phyloP scores from a whole-genome alignment of 2,797 vertebrate genomes.

The Tokudaia muenninki region DNA sequence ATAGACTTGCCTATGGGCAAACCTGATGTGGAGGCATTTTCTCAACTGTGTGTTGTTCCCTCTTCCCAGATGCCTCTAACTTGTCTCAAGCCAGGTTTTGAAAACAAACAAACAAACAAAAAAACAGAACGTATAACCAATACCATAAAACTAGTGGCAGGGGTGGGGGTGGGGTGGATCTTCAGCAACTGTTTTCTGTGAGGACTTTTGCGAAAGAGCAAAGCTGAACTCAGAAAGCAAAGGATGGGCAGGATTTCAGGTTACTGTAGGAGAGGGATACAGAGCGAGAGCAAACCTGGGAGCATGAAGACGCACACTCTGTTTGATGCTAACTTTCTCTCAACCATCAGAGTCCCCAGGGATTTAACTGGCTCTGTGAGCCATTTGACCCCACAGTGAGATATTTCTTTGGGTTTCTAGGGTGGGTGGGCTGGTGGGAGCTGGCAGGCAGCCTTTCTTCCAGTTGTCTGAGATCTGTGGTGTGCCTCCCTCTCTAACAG shows the following conservation, averaged over 20 bases:
- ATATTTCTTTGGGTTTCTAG: neutral
- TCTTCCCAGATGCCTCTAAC: neutral
- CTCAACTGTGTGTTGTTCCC: neutral
- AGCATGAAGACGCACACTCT: too few species aligned
- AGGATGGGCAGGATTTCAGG: neutral
- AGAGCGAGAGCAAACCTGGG: neutral
- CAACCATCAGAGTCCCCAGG: neutral
- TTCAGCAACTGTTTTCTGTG: neutral
- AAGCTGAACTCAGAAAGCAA: slow-evolving; percentile 9
- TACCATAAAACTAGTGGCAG: neutral
- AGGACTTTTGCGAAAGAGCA: neutral
- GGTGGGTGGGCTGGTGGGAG: too few species aligned
- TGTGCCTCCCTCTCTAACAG: neutral
- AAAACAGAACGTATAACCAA: neutral
- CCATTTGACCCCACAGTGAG: neutral
- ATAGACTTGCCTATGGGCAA: neutral
- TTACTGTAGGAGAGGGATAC: neutral
- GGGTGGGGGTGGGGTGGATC: neutral
- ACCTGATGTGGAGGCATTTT: neutral
- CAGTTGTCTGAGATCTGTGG: neutral
- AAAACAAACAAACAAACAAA: neutral
- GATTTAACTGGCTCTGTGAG: neutral
- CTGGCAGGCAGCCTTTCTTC: neutral
- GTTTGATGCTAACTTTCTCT: neutral
- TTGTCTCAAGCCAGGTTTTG: neutral